These are phyloP conservation scores for Apamea epomidion DNA, from an alignment of 2,888 invertebrate species.

Conservation along the genomic window DNA sequence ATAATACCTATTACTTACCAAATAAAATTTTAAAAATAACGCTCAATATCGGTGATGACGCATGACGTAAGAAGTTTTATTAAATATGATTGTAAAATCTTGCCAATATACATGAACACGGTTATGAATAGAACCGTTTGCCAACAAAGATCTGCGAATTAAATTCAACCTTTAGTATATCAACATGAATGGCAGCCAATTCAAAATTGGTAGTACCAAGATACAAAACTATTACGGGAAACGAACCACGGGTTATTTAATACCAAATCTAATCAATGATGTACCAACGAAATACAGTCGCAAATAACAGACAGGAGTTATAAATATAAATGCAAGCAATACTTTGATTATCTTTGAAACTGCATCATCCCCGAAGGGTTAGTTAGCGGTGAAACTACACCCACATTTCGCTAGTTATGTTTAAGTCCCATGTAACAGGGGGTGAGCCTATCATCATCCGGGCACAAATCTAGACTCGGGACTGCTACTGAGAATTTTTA, in stretches of 20 bases:
- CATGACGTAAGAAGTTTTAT: neutral
- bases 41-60: neutral
- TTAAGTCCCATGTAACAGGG: no score
- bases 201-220: neutral
- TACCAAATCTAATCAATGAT: neutral
- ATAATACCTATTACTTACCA: neutral
- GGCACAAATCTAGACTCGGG: no score
- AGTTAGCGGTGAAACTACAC: no score
- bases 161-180: neutral
- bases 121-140: neutral
- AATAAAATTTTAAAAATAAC: neutral
- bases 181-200: no score
- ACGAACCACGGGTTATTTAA: neutral
- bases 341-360: no score
- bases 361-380: no score
- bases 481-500: no score
- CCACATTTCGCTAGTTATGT: no score
- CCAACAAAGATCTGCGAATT: neutral
- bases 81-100: neutral
- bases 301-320: neutral
- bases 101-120: neutral
- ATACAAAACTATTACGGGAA: neutral
- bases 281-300: neutral
- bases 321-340: no score
- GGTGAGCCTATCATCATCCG: no score